Conservation (phyloP, 2,797 vertebrate species). For the Thamnophis elegans region DNA sequence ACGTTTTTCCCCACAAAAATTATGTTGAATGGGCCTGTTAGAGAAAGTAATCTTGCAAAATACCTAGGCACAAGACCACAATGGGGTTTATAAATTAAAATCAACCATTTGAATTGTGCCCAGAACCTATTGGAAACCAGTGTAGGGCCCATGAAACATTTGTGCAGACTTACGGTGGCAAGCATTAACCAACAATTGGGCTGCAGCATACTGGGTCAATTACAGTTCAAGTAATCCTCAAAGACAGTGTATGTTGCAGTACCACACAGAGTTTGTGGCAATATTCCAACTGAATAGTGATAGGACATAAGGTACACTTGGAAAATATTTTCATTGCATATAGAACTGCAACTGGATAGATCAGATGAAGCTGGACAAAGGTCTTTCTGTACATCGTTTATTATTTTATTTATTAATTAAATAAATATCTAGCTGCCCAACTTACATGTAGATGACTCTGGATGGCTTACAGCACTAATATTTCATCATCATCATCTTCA, state of each 20-base stretch:
- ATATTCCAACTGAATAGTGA: neutral
- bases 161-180: neutral
- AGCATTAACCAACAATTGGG: neutral
- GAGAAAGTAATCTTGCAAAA: neutral
- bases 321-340: neutral
- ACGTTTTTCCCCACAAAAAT: neutral
- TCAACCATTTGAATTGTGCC: neutral
- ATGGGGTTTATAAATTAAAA: neutral
- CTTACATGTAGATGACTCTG: too few relatives aligned
- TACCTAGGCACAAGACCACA: neutral
- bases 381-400: neutral
- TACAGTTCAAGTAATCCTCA: neutral
- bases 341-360: neutral
- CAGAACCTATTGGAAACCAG: neutral
- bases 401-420: too few relatives aligned
- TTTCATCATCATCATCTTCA: neutral
- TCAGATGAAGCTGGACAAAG: neutral
- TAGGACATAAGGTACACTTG: neutral
- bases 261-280: neutral
- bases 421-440: too few relatives aligned
- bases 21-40: neutral
- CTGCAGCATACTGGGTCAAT: neutral
- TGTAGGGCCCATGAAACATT: neutral
- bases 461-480: too few relatives aligned
- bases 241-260: neutral